These are phyloP conservation scores for Anisognathus igniventris DNA, from an alignment of 2,797 vertebrate genomes.

Conservation along the genomic window DNA sequence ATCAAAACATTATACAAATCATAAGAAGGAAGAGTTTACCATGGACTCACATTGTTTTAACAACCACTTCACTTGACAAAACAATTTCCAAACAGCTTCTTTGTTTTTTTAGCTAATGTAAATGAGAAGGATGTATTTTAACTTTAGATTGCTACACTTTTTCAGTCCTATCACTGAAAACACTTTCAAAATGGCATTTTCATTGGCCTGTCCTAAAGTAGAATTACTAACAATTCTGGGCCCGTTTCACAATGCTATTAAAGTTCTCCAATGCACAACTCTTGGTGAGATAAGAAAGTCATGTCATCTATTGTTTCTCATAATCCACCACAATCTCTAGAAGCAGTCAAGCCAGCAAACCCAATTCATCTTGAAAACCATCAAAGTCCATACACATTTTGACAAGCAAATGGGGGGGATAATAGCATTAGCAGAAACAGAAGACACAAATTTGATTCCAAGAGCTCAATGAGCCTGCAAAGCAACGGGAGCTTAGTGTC, in stretches of 20 bases:
- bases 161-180: background rate
- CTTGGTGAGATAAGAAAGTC: background rate
- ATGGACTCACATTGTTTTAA: background rate
- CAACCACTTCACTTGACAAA: background rate
- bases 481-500: background rate
- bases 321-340: background rate
- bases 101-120: constrained; percentile 22
- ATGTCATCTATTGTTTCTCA: constrained; percentile 25
- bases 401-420: background rate
- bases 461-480: background rate
- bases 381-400: background rate
- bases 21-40: background rate
- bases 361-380: constrained; percentile 28
- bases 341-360: constrained; percentile 7
- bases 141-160: background rate
- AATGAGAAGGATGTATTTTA: background rate
- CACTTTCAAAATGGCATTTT: background rate
- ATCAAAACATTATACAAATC: background rate
- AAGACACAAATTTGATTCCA: constrained; percentile 14
- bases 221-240: constrained; percentile 1
- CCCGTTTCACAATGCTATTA: background rate
- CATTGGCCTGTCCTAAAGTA: background rate
- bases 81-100: background rate
- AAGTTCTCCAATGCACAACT: constrained; percentile 9
- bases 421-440: background rate